Percentiles rank a stretch among this genome's conserved stretches.
These are phyloP conservation scores for Lampris megalopsis DNA, from an alignment of 2,113 vertebrate species.

Conservation along the genomic window DNA sequence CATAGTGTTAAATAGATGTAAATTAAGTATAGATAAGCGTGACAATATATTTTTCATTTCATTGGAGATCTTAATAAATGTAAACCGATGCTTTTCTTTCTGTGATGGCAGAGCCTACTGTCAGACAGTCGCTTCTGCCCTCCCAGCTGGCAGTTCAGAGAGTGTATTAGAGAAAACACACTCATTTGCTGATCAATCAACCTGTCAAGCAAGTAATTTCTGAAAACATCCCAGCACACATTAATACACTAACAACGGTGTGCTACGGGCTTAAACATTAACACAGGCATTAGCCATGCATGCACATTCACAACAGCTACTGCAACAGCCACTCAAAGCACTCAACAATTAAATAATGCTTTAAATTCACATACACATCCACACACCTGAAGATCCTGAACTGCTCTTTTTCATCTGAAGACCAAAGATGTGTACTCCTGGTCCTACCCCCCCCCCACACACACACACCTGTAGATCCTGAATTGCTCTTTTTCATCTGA, in stretches of 20 bases:
- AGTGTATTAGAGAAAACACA: constrained; percentile 48
- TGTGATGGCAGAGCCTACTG: background rate
- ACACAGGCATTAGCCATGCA: background rate
- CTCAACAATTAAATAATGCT: background rate
- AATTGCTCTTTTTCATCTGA: constrained; percentile 99
- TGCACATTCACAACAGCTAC: background rate
- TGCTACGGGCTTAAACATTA: background rate
- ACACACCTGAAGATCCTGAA: constrained; percentile 94
- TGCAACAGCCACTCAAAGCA: background rate
- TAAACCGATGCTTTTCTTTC: background rate
- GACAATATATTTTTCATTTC: too few species aligned
- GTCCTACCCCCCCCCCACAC: background rate
- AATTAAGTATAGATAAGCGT: background rate
- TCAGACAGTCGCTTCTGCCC: constrained; percentile 29
- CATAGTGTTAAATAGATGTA: background rate
- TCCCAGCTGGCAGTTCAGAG: constrained; percentile 35
- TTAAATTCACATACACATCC: background rate
- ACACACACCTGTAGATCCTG: constrained; percentile 94
- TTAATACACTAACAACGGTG: constrained; percentile 11
- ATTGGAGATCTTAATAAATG: background rate
- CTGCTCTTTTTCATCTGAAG: constrained; percentile 97
- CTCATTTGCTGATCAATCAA: constrained; percentile 56
- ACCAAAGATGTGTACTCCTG: constrained; percentile 72
- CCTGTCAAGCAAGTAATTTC: constrained; percentile 49
- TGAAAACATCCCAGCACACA: constrained; percentile 26